These are phyloP conservation scores for Pangasianodon gigas DNA, from an alignment of 2,113 vertebrate species.

Conservation along the genomic window DNA sequence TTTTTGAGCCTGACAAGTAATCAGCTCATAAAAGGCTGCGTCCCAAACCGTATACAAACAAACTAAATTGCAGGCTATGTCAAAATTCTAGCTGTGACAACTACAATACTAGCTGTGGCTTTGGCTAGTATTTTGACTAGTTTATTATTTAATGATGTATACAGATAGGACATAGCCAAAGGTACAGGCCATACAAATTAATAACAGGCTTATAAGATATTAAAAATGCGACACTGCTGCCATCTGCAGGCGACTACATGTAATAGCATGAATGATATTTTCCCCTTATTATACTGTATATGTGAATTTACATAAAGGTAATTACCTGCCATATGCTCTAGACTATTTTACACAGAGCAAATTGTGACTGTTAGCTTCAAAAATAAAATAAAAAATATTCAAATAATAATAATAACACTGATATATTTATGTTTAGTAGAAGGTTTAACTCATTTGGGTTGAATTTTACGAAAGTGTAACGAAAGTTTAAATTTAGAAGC, in stretches of 20 bases:
- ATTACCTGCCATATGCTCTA: slow-evolving; percentile 46
- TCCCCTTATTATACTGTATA: not conserved
- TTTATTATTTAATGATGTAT: not conserved
- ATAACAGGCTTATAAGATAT: not conserved
- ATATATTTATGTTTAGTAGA: slow-evolving; percentile 43
- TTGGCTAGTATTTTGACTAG: not conserved
- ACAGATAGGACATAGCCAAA: not conserved
- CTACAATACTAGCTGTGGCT: not conserved
- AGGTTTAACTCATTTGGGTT: not conserved
- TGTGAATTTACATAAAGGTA: not conserved
- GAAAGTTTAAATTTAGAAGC: not conserved
- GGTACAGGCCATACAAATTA: not conserved
- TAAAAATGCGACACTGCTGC: slow-evolving; percentile 31
- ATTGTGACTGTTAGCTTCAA: slow-evolving; percentile 66
- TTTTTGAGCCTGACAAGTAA: not conserved
- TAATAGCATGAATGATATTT: not conserved
- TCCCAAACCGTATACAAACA: not conserved
- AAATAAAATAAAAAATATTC: not conserved
- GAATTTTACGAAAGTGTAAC: not conserved
- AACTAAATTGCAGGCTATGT: not conserved
- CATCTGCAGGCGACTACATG: slow-evolving; percentile 30
- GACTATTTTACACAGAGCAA: slow-evolving; percentile 44
- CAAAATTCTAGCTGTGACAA: not conserved
- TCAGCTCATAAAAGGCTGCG: not conserved
- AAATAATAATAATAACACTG: slow-evolving; percentile 42